Evolutionary conservation across 2,888 invertebrate genomes (phyloP), one percentile per base, ranked within the genome.

Genomic region (Agriotes lineatus): DNA sequence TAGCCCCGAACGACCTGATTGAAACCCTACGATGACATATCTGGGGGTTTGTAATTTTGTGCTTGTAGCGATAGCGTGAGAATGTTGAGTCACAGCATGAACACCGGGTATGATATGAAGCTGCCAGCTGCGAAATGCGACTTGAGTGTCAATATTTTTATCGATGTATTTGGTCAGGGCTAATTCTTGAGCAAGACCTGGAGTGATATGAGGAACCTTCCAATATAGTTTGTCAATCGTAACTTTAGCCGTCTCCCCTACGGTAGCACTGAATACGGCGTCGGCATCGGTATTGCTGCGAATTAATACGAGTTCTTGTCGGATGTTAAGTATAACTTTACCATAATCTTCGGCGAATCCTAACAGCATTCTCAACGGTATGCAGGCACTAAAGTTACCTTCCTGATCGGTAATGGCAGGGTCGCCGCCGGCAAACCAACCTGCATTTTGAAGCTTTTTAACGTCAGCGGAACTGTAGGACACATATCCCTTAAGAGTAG

Each of bases 271-370:
- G 9, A n/a, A n/a, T 30, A 30, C 9, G 9, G 75, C 73, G 73
- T 82, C 80, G 7, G 35, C 10, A 58, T 72, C 70, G 9, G 45
- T 48, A 20, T 72, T 78, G 30, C 78, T 73, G 66, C 82, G 72
- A 19, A 76, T 75, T n/a, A 84, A 63, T 37, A 82, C 75, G 25
- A 81, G 69, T 72, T 84, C 82, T 78, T 83, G 82, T 75, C 80
- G 81, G 61, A 77, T 77, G 71, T 83, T 83, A 0, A 83, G 70
- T 58, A 82, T 74, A 58, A 83, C 78, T 75, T 80, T 81, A 37
- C 77, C 77, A 68, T 79, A 83, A 71, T 83, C 80, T 72, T 82
- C 80, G n/a, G n/a, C n/a, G n/a, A n/a, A n/a, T n/a, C n/a, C n/a
- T n/a, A n/a, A n/a, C n/a, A n/a, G n/a, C n/a, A 81, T 82, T 2